These are phyloP conservation scores for Dicyrtomina minuta DNA, from an alignment of 2,888 invertebrate species.

Conservation along the genomic window DNA sequence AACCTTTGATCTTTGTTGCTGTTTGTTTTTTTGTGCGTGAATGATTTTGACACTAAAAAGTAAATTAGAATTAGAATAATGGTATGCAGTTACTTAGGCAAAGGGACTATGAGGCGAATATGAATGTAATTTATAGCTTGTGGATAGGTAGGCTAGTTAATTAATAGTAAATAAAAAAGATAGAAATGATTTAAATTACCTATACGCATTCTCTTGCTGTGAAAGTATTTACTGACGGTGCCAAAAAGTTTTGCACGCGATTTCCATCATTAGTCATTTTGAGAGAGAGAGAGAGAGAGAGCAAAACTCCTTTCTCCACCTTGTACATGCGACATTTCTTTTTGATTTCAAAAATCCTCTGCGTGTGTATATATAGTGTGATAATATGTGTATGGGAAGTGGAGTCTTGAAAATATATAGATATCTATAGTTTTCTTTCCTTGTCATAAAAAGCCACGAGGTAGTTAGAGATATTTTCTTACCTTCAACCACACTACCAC, in stretches of 20 bases:
- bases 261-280: conserved; percentile 32
- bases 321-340: conserved; percentile 27
- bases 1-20: no score
- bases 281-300: no score
- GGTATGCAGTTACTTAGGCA: neutral
- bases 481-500: no score
- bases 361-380: neutral
- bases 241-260: conserved; percentile 32
- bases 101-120: neutral
- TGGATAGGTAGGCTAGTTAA: neutral
- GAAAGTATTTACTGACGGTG: conserved; percentile 24
- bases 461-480: no score
- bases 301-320: conserved; percentile 13
- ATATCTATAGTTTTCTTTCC: neutral
- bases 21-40: no score
- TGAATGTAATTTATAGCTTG: neutral
- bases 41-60: no score
- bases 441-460: conserved; percentile 6
- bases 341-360: conserved; percentile 4
- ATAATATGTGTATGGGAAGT: neutral
- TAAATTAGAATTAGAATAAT: no score
- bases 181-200: conserved; percentile 16
- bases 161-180: conserved; percentile 2
- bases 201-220: neutral
- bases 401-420: neutral